Base-by-base conservation (phyloP, 2,113 vertebrate species). In the Mola mola region DNA sequence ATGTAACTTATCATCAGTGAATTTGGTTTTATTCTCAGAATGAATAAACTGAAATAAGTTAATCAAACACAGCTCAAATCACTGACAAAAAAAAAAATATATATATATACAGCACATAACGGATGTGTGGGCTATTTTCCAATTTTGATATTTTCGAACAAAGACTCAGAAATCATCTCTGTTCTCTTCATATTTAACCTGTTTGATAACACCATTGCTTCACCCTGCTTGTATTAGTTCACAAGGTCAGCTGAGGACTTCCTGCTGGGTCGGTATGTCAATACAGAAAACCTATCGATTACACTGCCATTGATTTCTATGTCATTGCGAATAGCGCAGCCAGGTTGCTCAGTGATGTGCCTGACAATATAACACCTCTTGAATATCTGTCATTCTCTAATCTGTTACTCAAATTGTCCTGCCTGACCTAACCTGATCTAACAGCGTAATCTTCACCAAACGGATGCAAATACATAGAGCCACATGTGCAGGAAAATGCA, bases 241-340 rank as follows among this genome's bases (percentile, higher is more conserved):
- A 19, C 17, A 57, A 61, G 69, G 66, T 79, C 74, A 53, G 20
- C 63, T 10, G 46, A 25, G 78, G 66, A 68, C 78, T 11, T 40
- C 40, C 16, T 13, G 59, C 46, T 25, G 1, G 31, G 65, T 58
- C 38, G 53, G 10, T 49, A 33, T 41, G 74, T 85, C 82, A 41
- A 82, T 88, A 75, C 52, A 63, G 72, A 56, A 62, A 65, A 64
- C 57, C 48, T 78, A 88, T 89, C 21, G 78, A 84, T 88, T 82
- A 63, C 80, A 49, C 69, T 43, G 48, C 8, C 51, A 79, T 81
- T 31, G 78, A 89, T 79, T 68, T 69, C 52, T 41, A 42, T 70
- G 75, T 85, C 73, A 82, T 61, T 66, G 80, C 66, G 62, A 72
- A 72, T 53, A 55, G 58, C 20, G 40, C 50, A 12, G 67, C 24